Conservation (phyloP, 2,113 vertebrate genomes). For the Murina feae region DNA sequence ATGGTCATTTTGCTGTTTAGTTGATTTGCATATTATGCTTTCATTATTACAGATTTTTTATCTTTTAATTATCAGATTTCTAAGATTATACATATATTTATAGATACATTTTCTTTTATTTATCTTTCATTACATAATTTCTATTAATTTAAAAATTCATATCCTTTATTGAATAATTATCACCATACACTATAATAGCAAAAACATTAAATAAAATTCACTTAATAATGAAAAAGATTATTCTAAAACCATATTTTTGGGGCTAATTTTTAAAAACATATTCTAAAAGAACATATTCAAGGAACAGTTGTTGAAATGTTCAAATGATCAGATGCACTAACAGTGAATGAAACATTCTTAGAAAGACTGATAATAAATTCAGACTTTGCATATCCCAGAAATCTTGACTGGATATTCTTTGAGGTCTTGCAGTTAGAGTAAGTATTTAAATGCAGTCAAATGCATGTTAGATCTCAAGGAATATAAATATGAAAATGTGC, state of each 20-base stretch:
- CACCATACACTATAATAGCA: not conserved
- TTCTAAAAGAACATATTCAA: not conserved
- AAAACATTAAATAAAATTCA: not conserved
- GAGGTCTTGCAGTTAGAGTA: not conserved
- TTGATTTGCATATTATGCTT: too few species aligned
- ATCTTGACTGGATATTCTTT: not conserved
- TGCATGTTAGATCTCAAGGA: not conserved
- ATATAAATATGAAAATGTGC: slow-evolving; percentile 12
- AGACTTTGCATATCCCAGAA: not conserved
- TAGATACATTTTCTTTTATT: not conserved
- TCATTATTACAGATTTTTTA: not conserved
- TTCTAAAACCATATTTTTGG: not conserved
- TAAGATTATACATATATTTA: not conserved
- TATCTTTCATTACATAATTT: not conserved
- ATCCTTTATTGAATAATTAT: not conserved
- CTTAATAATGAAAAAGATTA: not conserved
- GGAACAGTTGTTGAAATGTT: not conserved
- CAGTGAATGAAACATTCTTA: not conserved
- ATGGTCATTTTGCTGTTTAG: too few species aligned
- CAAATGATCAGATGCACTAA: not conserved
- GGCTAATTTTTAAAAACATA: not conserved
- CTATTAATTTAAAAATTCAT: not conserved
- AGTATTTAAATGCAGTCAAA: not conserved
- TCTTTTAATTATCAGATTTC: not conserved
- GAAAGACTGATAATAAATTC: not conserved